Evolutionary conservation across 2,797 vertebrate species (phyloP).

Genomic region (Kryptopterus vitreolus): DNA sequence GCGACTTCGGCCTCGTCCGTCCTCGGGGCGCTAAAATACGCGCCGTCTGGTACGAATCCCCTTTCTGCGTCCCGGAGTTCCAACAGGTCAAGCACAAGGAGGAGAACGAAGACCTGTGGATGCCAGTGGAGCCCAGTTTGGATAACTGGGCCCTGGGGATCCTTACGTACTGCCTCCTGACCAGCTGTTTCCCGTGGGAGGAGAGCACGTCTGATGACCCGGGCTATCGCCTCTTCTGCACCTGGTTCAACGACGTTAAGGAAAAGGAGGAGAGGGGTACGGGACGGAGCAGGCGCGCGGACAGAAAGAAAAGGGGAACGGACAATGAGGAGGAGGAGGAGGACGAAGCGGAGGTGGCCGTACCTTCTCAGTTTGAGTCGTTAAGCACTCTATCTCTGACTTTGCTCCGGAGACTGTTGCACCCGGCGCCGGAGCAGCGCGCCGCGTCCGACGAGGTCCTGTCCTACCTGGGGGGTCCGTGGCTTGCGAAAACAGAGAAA

Average conservation of each 20-base stretch:
- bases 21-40: slow-evolving; percentile 64
- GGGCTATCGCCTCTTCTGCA: slow-evolving; percentile 80
- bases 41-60: slow-evolving; percentile 78
- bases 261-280: slow-evolving; percentile 51
- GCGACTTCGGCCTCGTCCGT: slow-evolving; percentile 88
- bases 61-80: slow-evolving; percentile 81
- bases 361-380: slow-evolving; percentile 79
- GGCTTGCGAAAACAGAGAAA: slow-evolving; percentile 56
- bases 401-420: slow-evolving; percentile 82
- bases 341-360: slow-evolving; percentile 58
- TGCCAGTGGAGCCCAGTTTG: slow-evolving; percentile 82
- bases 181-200: slow-evolving; percentile 95
- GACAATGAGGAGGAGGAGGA: slow-evolving; percentile 42
- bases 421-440: slow-evolving; percentile 77
- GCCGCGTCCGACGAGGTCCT: slow-evolving; percentile 80
- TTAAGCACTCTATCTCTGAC: slow-evolving; percentile 78
- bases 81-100: slow-evolving; percentile 65
- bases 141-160: slow-evolving; percentile 94
- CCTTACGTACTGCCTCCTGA: slow-evolving; percentile 89
- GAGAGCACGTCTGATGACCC: slow-evolving; percentile 82
- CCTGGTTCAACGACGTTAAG: slow-evolving; percentile 75
- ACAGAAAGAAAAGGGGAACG: background rate
- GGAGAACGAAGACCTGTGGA: slow-evolving; percentile 70
- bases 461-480: slow-evolving; percentile 62
- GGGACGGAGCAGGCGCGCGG: background rate